These are phyloP conservation scores for Dicaeum eximium DNA, from an alignment of 2,113 vertebrate species.

Conservation along the genomic window DNA sequence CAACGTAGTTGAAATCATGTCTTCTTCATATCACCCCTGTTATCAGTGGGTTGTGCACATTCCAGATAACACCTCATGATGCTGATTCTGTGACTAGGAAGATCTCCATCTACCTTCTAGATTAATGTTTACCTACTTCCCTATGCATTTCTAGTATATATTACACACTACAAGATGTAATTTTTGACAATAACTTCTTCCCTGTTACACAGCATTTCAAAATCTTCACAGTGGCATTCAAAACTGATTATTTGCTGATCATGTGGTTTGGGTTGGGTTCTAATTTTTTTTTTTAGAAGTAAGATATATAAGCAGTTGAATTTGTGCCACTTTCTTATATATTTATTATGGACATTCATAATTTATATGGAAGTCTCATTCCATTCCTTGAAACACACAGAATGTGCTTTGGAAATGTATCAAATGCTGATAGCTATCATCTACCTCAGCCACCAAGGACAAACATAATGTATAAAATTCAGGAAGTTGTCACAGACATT, in stretches of 20 bases:
- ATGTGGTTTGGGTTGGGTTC: accelerated
- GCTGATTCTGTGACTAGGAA: neutral
- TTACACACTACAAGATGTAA: neutral
- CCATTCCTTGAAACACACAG: neutral
- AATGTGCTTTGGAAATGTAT: neutral
- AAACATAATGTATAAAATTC: neutral
- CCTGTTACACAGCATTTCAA: neutral
- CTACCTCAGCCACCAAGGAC: neutral
- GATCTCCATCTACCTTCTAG: neutral
- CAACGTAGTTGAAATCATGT: neutral
- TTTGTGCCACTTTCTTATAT: neutral
- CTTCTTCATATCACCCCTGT: neutral
- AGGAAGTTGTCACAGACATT: neutral
- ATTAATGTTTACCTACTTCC: neutral
- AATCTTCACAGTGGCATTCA: neutral
- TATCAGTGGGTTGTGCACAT: neutral
- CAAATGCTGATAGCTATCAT: neutral
- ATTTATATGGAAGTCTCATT: neutral
- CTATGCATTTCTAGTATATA: neutral
- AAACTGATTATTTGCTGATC: neutral
- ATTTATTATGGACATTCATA: neutral
- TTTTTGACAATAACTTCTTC: neutral
- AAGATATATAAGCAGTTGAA: neutral
- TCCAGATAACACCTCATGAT: neutral
- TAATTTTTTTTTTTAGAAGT: neutral